Evolutionary conservation across 2,797 vertebrate genomes (phyloP), one percentile per base, ranked within the genome.

Genomic region (Coendou prehensilis): DNA sequence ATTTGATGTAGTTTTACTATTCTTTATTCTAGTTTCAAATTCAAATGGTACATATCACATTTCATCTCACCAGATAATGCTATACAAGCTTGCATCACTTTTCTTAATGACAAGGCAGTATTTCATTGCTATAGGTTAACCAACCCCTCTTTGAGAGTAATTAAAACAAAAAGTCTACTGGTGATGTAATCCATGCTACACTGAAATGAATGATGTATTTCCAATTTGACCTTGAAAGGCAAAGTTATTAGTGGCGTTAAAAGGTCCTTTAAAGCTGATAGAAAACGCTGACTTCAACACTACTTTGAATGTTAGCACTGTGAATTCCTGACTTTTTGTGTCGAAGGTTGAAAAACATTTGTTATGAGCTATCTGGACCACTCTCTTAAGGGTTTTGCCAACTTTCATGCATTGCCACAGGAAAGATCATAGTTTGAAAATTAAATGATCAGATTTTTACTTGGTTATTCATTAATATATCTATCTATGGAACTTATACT

Each of bases 211-310:
- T 81, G 86, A 93, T 15, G 6, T 67, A 81, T 63, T 93, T 97
- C 93, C 93, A 69, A 83, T 73, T 93, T 78, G 59, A 97, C 81
- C 81, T 91, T 95, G 85, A 96, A 94, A 89, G 52, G 93, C 18
- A 64, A 78, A 54, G n/a, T 93, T 57, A 71, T 50, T 7, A 18
- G 28, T 6, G 3, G 61, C 91, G 20, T 57, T 78, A 76, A 90
- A 17, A 93, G 28, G 80, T 47, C 45, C 0, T 81, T 57, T 93
- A 95, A 78, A 91, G 80, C n/a, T 94, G 45, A 79, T 71, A 41
- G 26, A 71, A 92, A 85, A 86, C 56, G 18, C 63, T 92, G 56
- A 89, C 59, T 47, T 64, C 69, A 96, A 37, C 11, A 76, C 20
- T 2, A 47, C 5, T 63, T 0, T 47, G 33, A 89, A 1, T 61